Conservation (phyloP, 2,888 invertebrate species). For the Ellobium chinense region DNA sequence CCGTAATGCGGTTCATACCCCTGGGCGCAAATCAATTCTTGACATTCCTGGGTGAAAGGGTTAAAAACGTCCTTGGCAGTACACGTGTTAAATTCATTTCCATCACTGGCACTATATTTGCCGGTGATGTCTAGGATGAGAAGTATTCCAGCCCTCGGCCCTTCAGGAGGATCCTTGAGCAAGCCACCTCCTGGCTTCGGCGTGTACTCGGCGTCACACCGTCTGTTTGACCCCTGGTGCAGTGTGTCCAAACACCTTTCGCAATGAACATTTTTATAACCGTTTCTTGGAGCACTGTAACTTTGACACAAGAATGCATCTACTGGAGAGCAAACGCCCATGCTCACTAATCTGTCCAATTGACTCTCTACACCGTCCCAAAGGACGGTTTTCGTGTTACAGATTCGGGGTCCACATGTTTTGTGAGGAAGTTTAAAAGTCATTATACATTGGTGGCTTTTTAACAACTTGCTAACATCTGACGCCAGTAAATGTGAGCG, state of each 20-base stretch:
- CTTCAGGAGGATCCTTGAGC: no score
- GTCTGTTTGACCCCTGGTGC: background rate
- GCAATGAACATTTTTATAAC: constrained; percentile 18
- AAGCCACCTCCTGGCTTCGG: background rate
- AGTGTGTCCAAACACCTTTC: background rate
- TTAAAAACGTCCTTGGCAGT: constrained; percentile 43
- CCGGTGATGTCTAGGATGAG: constrained; percentile 31
- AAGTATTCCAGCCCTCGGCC: constrained; percentile 10
- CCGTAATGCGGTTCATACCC: constrained; percentile 34
- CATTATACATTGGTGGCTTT: background rate
- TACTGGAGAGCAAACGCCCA: background rate
- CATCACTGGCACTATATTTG: background rate
- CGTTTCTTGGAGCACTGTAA: background rate
- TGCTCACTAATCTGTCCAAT: background rate
- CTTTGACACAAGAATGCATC: background rate
- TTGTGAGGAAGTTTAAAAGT: background rate
- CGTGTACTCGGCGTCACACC: background rate
- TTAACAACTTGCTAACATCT: background rate
- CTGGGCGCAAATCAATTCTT: constrained; percentile 27
- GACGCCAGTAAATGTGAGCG: background rate
- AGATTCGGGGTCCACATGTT: background rate
- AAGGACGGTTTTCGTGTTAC: background rate
- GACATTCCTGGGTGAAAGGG: constrained; percentile 33
- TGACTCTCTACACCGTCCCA: background rate
- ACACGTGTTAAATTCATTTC: background rate